Evolutionary conservation across 2,113 vertebrate species (phyloP).

Genomic region (Anguilla rostrata): DNA sequence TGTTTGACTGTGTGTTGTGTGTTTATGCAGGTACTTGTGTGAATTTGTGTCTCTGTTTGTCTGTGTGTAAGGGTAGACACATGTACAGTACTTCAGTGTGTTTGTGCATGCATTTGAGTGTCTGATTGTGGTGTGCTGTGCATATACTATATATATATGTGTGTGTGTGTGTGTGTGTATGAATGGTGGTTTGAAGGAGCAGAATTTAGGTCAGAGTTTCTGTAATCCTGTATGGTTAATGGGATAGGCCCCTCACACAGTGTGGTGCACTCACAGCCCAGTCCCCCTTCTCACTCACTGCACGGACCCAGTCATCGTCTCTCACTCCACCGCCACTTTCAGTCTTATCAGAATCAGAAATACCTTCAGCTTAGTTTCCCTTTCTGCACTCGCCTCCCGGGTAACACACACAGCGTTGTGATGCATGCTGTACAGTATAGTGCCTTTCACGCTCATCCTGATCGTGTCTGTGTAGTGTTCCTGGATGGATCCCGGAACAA

Average conservation of each 20-base stretch:
- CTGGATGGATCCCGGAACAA: not conserved
- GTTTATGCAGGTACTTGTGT: not conserved
- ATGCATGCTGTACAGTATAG: not conserved
- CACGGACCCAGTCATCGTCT: not conserved
- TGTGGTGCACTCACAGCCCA: not conserved
- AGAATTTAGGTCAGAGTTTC: slow-evolving; percentile 1
- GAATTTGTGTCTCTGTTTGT: not conserved
- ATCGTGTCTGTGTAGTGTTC: not conserved
- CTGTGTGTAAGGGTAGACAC: not conserved
- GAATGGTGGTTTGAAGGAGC: not conserved
- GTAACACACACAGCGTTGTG: not conserved
- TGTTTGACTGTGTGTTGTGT: not conserved
- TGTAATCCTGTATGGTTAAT: not conserved
- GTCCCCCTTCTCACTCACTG: slow-evolving; percentile 5
- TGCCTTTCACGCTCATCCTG: not conserved
- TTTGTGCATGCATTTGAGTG: too few relatives aligned
- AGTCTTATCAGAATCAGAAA: slow-evolving; percentile 17
- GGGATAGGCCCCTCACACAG: slow-evolving; percentile 1
- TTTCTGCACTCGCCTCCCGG: slow-evolving; percentile 7
- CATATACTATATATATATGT: not conserved
- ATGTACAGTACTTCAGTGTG: too few relatives aligned
- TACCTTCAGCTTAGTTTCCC: slow-evolving; percentile 9
- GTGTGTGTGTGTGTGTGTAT: not conserved
- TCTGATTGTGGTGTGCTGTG: too few relatives aligned
- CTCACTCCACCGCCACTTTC: not conserved